Evolutionary conservation across 2,797 vertebrate species (phyloP), one percentile per base, ranked within the genome.

Genomic region (Coreius guichenoti): DNA sequence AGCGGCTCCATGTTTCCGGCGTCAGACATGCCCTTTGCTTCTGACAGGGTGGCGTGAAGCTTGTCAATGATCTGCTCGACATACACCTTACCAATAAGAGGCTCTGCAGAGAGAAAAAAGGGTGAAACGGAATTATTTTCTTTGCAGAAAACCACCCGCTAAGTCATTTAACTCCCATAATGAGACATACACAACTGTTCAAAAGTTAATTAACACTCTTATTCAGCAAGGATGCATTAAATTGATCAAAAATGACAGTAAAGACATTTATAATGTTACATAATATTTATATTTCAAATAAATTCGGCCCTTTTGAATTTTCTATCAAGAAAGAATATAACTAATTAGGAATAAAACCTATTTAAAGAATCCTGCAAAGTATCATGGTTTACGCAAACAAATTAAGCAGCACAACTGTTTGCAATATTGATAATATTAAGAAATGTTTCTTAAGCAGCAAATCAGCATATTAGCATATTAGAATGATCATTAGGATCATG

Each of bases 1-100:
- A 97, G 95, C 0, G 96, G 96, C 89, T 97, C 96, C 89, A 95
- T 93, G 90, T 97, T 95, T 80, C 97, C 97, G 65, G 95, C 95
- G 82, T 98, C 97, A 14, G 97, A 97, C 86, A 97, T 94, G 91
- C 94, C 94, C 90, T 96, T 97, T 1, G 97, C 96, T 94, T 96
- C 96, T 9, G 94, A 96, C 33, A 99, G 92, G 80, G 97, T 97
- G 82, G 93, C 91, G 63, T 99, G 97, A 87, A 99, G 97, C 91
- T 95, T 95, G 93, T 97, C 95, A 86, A 99, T 94, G 86, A 99
- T 99, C 91, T 95, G 96, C 92, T 97, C 96, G 90, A 98, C 92
- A 75, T 96, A 99, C 63, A 93, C 90, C 91, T 97, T 96, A 61
- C 94, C 96, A 65, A 99, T 99, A 89, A 99, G 91, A 83, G 96